A percentile compares a stretch with the other conserved stretches of the same genome.
These are phyloP conservation scores for Cheilosia variabilis DNA, from an alignment of 2,888 invertebrate species.

Conservation along the genomic window DNA sequence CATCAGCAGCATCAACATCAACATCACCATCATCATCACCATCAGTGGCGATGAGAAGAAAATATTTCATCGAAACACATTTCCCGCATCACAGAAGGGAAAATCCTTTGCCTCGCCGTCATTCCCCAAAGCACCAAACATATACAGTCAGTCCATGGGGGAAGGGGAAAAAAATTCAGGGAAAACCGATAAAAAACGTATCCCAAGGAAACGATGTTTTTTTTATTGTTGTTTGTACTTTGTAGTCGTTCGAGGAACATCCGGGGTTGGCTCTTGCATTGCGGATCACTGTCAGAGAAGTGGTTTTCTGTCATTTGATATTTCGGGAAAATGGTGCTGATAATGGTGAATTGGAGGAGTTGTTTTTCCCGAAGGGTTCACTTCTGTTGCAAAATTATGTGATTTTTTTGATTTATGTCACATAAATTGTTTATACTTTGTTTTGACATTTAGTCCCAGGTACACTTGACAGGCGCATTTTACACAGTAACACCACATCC, in stretches of 20 bases:
- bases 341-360: conserved; percentile 35
- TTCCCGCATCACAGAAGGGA: conserved; percentile 8
- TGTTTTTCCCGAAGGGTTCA: neutral
- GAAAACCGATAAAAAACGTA: conserved; percentile 15
- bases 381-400: too few species aligned
- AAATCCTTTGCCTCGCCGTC: conserved; percentile 9
- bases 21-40: conserved; percentile 61
- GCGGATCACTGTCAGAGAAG: conserved; percentile 38
- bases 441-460: too few species aligned
- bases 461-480: too few species aligned
- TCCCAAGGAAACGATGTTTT: neutral
- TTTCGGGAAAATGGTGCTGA: conserved; percentile 32
- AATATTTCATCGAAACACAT: conserved; percentile 58
- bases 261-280: conserved; percentile 35
- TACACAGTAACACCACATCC: too few species aligned
- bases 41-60: conserved; percentile 53
- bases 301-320: conserved; percentile 12
- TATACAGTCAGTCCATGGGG: neutral
- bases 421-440: too few species aligned
- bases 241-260: conserved; percentile 23
- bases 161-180: neutral
- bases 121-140: neutral
- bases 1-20: conserved; percentile 46
- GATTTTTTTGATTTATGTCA: too few species aligned
- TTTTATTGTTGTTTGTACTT: conserved; percentile 11